Evolutionary conservation across 2,113 vertebrate species (phyloP).

Genomic region (Petrocephalus zakoni): DNA sequence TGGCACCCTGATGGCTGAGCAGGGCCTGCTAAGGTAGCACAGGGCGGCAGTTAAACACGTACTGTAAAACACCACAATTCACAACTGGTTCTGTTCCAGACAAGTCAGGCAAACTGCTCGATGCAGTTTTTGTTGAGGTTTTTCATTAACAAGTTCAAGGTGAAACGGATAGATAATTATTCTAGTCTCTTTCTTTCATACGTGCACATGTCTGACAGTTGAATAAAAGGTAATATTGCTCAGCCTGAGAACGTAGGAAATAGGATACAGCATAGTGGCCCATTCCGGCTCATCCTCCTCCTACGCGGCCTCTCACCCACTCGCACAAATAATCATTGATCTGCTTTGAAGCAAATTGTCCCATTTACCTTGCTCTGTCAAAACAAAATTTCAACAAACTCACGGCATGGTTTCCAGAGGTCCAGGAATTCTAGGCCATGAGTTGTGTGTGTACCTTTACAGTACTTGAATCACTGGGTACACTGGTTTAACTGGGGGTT

Average conservation of each 20-base stretch:
- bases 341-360: slow-evolving; percentile 6
- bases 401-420: background rate
- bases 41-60: background rate
- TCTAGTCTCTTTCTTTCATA: background rate
- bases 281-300: background rate
- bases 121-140: background rate
- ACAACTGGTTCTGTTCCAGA: background rate
- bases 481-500: background rate
- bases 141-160: background rate
- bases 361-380: background rate
- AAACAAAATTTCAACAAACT: background rate
- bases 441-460: background rate
- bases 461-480: background rate
- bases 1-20: background rate
- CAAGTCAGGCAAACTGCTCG: background rate
- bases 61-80: background rate
- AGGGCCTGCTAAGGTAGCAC: no score
- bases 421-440: background rate
- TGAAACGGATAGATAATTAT: background rate
- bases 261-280: background rate
- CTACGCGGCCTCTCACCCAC: background rate
- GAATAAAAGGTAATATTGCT: background rate
- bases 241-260: background rate
- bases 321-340: background rate
- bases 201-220: slow-evolving; percentile 4